Evolutionary conservation across 1,140 invertebrate species (phyloP), one percentile per base, ranked within the genome.

Genomic region (Gonatopus flavifemur): DNA sequence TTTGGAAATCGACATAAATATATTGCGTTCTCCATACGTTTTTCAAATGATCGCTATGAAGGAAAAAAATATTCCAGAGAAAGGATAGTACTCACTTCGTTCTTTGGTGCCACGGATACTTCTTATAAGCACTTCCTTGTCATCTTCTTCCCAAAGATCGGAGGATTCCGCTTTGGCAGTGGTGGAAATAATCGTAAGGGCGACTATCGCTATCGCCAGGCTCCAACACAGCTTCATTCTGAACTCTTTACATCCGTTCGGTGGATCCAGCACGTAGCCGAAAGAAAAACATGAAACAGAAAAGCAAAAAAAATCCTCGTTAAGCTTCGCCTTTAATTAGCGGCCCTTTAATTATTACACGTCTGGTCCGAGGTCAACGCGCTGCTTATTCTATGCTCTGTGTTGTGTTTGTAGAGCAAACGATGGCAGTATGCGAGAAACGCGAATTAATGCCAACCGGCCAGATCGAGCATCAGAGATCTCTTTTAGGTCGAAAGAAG

Each of bases 71-170:
- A n/a, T n/a, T n/a, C n/a, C n/a, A n/a, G n/a, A n/a, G n/a, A 48
- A 49, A 48, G 24, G 3, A 40, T 20, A 36, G 19, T 13, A 25
- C 16, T 69, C 78, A 80, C 84, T 83, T 77, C 83, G 81, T 72
- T 85, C 86, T 72, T 89, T 89, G 71, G 88, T 85, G 32, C 87
- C 88, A 35, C 88, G 81, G 68, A 86, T 84, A 58, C 82, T 87
- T 53, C 88, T 82, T 58, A 90, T 86, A 52, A 89, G 82, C 19
- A 88, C 82, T 70, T 90, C 88, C 65, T 85, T 86, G 60, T 89
- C 87, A 55, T 89, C 86, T 67, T 89, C 86, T 82, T 76, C 74
- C 74, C 74, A 76, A 25, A 73, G 59, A 57, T 70, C 63, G 25
- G 60, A 54, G 33, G 65, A 63, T 62, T 76, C 72, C 33, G 69